Base-by-base conservation (phyloP, 2,113 vertebrate genomes). In the Xyliphius kryptos region DNA sequence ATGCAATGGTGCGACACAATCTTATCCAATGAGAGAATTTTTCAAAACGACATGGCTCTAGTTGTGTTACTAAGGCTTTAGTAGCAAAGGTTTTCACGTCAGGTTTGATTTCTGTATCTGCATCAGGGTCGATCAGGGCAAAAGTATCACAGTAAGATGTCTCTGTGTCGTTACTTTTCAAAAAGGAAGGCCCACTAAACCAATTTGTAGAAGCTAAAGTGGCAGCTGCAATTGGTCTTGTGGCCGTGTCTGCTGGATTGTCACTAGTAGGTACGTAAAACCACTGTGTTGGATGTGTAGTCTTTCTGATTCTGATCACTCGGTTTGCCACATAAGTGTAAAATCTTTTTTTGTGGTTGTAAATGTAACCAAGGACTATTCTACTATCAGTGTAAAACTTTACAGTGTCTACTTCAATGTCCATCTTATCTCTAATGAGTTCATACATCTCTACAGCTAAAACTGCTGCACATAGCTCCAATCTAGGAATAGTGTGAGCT, bases 11-110 rank as follows among this genome's bases (percentile, higher is more conserved):
- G 52, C 9, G 15, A n/a, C n/a, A n/a, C n/a, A n/a, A n/a, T n/a
- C n/a, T n/a, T n/a, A n/a, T n/a, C n/a, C n/a, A n/a, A n/a, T n/a
- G n/a, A n/a, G n/a, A n/a, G n/a, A n/a, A n/a, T n/a, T n/a, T n/a
- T n/a, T n/a, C n/a, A n/a, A n/a, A n/a, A n/a, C n/a, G n/a, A n/a
- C n/a, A n/a, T n/a, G n/a, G n/a, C n/a, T n/a, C n/a, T n/a, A n/a
- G n/a, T n/a, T n/a, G n/a, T n/a, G n/a, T n/a, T n/a, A n/a, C n/a
- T n/a, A n/a, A n/a, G n/a, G n/a, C n/a, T n/a, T 59, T 14, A 20
- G 68, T 59, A 9, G 37, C 37, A 51, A 2, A 65, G 4, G 7
- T 64, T 47, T 16, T 14, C 13, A 70, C 48, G 49, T 63, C 22
- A 19, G 32, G 46, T 1, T 36, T 1, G 1, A 70, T 53, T 44